Evolutionary conservation across 2,113 vertebrate species (phyloP), one percentile per base, ranked within the genome.

Genomic region (Poeciliopsis occidentalis): DNA sequence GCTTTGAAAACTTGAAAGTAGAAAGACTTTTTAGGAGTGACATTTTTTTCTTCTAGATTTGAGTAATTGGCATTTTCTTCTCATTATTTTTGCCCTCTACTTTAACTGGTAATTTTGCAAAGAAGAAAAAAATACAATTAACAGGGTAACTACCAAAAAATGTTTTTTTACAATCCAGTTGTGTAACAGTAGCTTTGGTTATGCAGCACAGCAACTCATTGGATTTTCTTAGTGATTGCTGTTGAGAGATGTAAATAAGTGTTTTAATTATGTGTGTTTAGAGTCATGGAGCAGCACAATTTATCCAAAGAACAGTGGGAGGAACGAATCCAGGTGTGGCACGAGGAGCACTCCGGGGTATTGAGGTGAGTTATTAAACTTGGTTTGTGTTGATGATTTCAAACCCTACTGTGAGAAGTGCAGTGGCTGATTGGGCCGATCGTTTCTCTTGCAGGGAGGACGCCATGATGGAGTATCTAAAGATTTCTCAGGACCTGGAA

Each of bases 281-380:
- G 98, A 86, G 98, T 99, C 60, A 88, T 97, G 94, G 97, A 99
- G 86, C 98, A 99, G 85, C 98, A 99, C 92, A 98, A 98, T 76
- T 93, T 99, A 67, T 96, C 95, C 83, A 92, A 94, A 85, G 97
- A 98, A 5, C 97, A 99, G 91, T 99, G 98, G 97, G 98, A 99
- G 89, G 98, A 99, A 82, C 95, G 97, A 54, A 99, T 98, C 81
- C 97, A 99, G 89, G 96, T 97, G 89, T 99, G 98, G 98, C 98
- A 99, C 0, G 95, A 98, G 24, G 98, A 99, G 71, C 97, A 99
- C 91, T 91, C 90, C 0, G 96, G 97, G 27, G 98, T 98, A 96
- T 92, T 98, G 73, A 98, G 96, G 98, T 99, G 82, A 96, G 97
- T 62, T 19, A 12, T 29, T 29, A 19, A 17, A 71, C 51, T 7